Percentiles rank a stretch among this genome's conserved stretches.
Evolutionary conservation across 2,888 invertebrate species (phyloP).

Genomic region (Trichogramma evanescens): DNA sequence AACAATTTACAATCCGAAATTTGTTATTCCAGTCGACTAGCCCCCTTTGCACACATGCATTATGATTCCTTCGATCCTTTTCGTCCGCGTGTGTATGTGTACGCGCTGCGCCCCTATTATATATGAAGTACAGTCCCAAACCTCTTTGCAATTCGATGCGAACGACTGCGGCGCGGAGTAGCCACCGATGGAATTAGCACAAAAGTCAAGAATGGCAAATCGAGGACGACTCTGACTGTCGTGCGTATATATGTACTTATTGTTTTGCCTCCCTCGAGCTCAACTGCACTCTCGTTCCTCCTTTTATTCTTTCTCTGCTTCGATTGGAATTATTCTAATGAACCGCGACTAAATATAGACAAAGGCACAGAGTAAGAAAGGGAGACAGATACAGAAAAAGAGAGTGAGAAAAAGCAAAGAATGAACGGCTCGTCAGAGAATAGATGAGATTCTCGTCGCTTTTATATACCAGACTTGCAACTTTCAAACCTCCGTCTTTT

Average conservation of each 20-base stretch:
- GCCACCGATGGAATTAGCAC: constrained; percentile 18
- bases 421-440: too few species aligned
- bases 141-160: constrained; percentile 25
- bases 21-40: constrained; percentile 24
- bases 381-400: too few species aligned
- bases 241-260: too few species aligned
- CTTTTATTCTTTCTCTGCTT: neutral
- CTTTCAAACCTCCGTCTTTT: too few species aligned
- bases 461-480: too few species aligned
- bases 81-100: neutral
- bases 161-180: neutral
- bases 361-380: too few species aligned
- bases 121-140: neutral
- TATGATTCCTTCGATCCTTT: constrained; percentile 1
- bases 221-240: neutral
- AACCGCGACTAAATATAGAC: neutral
- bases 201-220: constrained; percentile 17
- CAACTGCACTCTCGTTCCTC: neutral
- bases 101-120: neutral
- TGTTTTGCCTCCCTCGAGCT: too few species aligned
- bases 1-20: constrained; percentile 23
- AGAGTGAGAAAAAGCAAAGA: too few species aligned
- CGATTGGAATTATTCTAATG: constrained; percentile 22
- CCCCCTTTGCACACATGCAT: constrained; percentile 8
- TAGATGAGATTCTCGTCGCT: too few species aligned